Base-by-base conservation (phyloP, 2,113 vertebrate species). In the Anoura caudifer region DNA sequence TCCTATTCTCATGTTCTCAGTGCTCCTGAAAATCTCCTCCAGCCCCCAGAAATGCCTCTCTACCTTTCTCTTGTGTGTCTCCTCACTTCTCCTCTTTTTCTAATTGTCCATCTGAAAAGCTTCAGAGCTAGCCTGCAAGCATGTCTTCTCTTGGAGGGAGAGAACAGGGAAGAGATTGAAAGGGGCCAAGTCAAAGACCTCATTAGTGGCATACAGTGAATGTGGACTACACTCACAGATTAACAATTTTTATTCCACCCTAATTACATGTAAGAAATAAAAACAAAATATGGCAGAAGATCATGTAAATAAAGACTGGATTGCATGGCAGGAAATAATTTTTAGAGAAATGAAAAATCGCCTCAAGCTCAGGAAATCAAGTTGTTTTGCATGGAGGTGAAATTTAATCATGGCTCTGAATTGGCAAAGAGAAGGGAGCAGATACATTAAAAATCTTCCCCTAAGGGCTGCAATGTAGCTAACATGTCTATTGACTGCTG, bases 271-370 rank as follows among this genome's bases (percentile, higher is more conserved):
- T 52, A 43, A 75, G 10, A 79, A 70, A 70, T 87, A 65, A 61
- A 80, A 77, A 77, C 65, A 43, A 54, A 17, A 38, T 24, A 72
- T 72, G 8, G 0, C 26, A 67, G 65, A 50, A 50, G 50, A 63
- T 82, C 94, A 76, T 63, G 41, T 24, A 36, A 85, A 76, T 70
- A 90, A 47, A 65, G n/a, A 65, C 22, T 63, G 16, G 16, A 16
- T 69, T 54, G 7, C 56, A 24, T 73, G 56, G 31, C 43, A 96
- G 82, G 33, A 36, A 61, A 12, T 38, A 81, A 89, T 36, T 93
- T 81, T 38, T 65, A 92, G 61, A 86, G 15, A 95, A 97, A 65
- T 56, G 9, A 85, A 95, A 79, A 91, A 67, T 85, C 41, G 83
- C 73, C 41, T 0, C 13, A 69, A 26, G 14, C 24, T 79, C n/a